Percentiles rank a stretch among this genome's conserved stretches.
These are phyloP conservation scores for Montipora capitata DNA, from an alignment of 92 coral and sea anemone genomes.

Conservation along the genomic window DNA sequence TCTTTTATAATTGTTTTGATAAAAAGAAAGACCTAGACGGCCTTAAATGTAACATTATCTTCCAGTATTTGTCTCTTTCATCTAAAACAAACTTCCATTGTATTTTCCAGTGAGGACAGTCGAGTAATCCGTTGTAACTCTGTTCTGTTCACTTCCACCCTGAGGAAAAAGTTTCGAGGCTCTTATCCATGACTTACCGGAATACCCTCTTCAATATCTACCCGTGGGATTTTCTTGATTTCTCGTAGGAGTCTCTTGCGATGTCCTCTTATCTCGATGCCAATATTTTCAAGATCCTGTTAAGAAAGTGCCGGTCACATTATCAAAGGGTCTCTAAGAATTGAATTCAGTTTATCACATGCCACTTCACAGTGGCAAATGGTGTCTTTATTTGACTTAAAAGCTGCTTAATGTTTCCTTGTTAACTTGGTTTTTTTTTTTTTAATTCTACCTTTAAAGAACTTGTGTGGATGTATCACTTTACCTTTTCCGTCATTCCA, in stretches of 20 bases:
- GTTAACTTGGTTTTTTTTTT: too few species aligned
- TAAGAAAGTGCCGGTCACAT: not conserved
- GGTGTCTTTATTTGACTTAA: too few species aligned
- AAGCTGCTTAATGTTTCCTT: too few species aligned
- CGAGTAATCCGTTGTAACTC: not conserved
- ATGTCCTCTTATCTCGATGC: constrained; percentile 89
- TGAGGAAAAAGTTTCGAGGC: not conserved
- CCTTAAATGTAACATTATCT: too few species aligned
- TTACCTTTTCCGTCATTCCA: constrained; percentile 89
- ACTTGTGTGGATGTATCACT: not conserved
- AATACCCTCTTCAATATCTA: constrained; percentile 88
- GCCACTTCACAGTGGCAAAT: not conserved
- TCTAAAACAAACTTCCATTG: too few species aligned
- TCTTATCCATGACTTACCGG: constrained; percentile 75
- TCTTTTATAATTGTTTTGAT: too few species aligned
- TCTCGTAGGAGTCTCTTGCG: constrained; percentile 75
- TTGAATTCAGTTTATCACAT: too few species aligned
- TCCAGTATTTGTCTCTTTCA: too few species aligned
- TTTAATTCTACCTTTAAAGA: not conserved
- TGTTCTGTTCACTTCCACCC: not conserved
- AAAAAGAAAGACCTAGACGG: too few species aligned
- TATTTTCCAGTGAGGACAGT: not conserved
- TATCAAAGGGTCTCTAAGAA: too few species aligned
- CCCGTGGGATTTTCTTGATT: constrained; percentile 78
- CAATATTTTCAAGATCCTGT: constrained; percentile 86